Evolutionary conservation across 2,113 vertebrate genomes (phyloP).

Genomic region (Rhabdomys dilectus): DNA sequence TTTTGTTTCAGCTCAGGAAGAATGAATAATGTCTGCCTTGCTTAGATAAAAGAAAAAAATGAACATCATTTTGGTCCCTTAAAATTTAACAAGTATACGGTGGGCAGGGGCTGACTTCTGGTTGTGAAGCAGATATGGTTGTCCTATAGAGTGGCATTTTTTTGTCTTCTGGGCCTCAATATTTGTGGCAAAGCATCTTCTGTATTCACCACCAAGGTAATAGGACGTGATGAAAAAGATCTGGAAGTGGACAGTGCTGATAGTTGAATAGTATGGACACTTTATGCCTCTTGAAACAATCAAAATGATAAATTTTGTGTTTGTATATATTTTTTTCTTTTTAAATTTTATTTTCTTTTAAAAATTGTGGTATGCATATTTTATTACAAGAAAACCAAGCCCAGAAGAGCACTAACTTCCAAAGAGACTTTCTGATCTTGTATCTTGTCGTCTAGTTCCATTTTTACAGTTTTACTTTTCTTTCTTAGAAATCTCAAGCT

Average conservation of each 20-base stretch:
- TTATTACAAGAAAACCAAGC: slow-evolving; percentile 43
- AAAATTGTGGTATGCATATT: background rate
- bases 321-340: background rate
- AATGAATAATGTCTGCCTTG: background rate
- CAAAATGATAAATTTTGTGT: slow-evolving; percentile 24
- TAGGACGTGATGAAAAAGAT: slow-evolving; percentile 19
- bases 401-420: background rate
- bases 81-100: background rate
- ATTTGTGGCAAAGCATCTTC: slow-evolving; percentile 49
- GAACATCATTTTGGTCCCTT: background rate
- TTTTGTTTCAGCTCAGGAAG: slow-evolving; percentile 7
- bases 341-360: background rate
- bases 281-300: slow-evolving; percentile 37
- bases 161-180: background rate
- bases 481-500: slow-evolving; percentile 14
- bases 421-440: slow-evolving; percentile 24
- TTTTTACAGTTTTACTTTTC: slow-evolving; percentile 43
- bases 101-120: background rate
- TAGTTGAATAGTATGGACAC: background rate
- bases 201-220: slow-evolving; percentile 21
- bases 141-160: background rate
- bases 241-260: background rate
- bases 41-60: background rate
- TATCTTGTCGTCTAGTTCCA: slow-evolving; percentile 47
- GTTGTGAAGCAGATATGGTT: background rate